phyloP scores from a whole-genome alignment of 2,113 vertebrate genomes.

The Poecilia latipinna region DNA sequence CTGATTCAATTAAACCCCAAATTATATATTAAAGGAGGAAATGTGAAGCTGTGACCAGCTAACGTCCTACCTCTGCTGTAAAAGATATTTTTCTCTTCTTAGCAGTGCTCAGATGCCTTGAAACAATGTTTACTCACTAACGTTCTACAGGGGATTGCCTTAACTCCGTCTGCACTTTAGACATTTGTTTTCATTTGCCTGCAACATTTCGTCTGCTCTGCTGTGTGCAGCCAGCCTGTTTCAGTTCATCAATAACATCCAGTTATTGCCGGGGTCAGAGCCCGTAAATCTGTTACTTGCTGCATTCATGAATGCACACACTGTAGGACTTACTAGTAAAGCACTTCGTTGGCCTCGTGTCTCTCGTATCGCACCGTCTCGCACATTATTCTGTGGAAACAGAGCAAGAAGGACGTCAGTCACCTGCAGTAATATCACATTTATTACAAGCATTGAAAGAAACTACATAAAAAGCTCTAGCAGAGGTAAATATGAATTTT shows the following conservation, averaged over 20 bases:
- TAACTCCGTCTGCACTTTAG: conserved; percentile 2
- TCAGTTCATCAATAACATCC: conserved; percentile 28
- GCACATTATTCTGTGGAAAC: conserved; percentile 91
- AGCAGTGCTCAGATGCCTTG: background rate
- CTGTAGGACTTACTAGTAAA: conserved; percentile 96
- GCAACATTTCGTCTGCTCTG: background rate
- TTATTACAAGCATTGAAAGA: background rate
- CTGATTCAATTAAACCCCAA: conserved; percentile 10
- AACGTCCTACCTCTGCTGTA: no score
- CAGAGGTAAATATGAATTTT: background rate
- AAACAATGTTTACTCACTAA: background rate
- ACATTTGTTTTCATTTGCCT: conserved; percentile 43
- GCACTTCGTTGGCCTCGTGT: conserved; percentile 97
- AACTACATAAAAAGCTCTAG: background rate
- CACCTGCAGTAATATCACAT: background rate
- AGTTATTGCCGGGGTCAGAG: background rate
- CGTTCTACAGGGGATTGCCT: background rate
- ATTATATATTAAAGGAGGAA: background rate
- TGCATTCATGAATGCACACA: background rate
- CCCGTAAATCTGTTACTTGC: background rate
- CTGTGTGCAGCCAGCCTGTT: background rate
- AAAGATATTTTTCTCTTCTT: background rate
- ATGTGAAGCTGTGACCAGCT: background rate
- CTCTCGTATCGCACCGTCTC: conserved; percentile 96
- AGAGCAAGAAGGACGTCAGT: conserved; percentile 29